A percentile compares a stretch with the other conserved stretches of the same genome.
Conservation (phyloP, 1,140 invertebrate genomes). For the Drosophila bocqueti region DNA sequence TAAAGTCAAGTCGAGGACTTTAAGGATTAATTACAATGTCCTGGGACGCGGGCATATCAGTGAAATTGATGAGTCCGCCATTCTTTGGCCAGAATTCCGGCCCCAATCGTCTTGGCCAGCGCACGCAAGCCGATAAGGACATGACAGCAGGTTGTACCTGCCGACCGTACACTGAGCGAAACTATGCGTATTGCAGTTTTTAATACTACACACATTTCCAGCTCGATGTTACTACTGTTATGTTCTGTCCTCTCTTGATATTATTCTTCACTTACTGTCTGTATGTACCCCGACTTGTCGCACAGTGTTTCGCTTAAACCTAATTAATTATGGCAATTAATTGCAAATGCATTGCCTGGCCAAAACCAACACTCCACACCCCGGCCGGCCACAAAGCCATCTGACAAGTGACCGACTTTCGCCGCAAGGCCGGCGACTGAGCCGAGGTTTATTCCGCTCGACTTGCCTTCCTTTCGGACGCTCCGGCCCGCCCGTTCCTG, state of each 20-base stretch:
- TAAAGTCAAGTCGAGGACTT: conserved; percentile 56
- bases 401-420: conserved; percentile 53
- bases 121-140: conserved; percentile 65
- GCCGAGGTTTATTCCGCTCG: conserved; percentile 40
- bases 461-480: conserved; percentile 24
- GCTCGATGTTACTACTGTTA: neutral
- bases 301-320: conserved; percentile 53
- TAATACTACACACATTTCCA: neutral
- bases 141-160: conserved; percentile 21
- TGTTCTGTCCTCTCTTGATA: neutral
- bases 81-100: conserved; percentile 31
- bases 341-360: conserved; percentile 61
- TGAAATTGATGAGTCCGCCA: conserved; percentile 45
- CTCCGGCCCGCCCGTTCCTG: neutral
- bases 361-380: conserved; percentile 45
- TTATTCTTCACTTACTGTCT: neutral
- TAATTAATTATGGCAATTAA: conserved; percentile 79
- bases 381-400: conserved; percentile 33
- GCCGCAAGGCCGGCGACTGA: conserved; percentile 31
- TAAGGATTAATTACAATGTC: conserved; percentile 60
- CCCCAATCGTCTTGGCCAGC: conserved; percentile 58
- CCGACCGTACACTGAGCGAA: neutral
- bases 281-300: neutral
- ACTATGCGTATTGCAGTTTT: no score
- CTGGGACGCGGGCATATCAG: conserved; percentile 20